Evolutionary conservation across 2,888 invertebrate genomes (phyloP).

Genomic region (Lepidochitona cinerea): DNA sequence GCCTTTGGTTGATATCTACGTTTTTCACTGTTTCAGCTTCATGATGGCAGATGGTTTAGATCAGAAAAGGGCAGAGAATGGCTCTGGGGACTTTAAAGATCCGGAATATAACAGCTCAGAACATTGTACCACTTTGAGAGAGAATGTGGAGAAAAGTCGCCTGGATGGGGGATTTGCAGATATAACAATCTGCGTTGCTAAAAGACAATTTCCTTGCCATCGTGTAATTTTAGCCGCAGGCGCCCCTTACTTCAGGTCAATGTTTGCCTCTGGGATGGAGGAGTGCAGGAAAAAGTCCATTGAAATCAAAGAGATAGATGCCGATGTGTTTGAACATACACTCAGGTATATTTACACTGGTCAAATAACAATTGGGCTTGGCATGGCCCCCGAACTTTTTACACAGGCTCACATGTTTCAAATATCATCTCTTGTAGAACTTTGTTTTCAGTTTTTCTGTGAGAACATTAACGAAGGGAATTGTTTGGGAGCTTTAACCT

Average conservation of each 20-base stretch:
- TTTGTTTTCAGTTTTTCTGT: conserved; percentile 52
- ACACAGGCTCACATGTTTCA: conserved; percentile 61
- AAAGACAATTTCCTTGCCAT: conserved; percentile 53
- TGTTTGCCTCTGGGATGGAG: conserved; percentile 65
- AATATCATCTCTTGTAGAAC: conserved; percentile 45
- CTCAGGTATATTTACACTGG: conserved; percentile 38
- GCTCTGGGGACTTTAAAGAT: conserved; percentile 1
- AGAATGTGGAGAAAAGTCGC: conserved; percentile 54
- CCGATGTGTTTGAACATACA: conserved; percentile 53
- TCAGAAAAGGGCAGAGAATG: conserved; percentile 4
- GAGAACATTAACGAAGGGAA: conserved; percentile 58
- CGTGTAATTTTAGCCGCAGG: conserved; percentile 61
- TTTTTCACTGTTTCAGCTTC: background rate
- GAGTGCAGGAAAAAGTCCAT: conserved; percentile 56
- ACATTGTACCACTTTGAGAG: conserved; percentile 52
- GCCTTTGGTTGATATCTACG: background rate
- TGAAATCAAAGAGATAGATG: conserved; percentile 54
- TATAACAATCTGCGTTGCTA: conserved; percentile 50
- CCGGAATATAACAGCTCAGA: conserved; percentile 46
- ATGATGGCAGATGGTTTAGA: no score
- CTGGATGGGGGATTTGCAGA: conserved; percentile 56
- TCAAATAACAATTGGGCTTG: conserved; percentile 39
- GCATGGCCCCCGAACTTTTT: conserved; percentile 55
- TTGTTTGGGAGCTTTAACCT: conserved; percentile 58
- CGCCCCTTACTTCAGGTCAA: conserved; percentile 59